A percentile compares a stretch with the other conserved stretches of the same genome.
Conservation (phyloP, 2,888 invertebrate genomes). For the Lepidonotus clava region DNA sequence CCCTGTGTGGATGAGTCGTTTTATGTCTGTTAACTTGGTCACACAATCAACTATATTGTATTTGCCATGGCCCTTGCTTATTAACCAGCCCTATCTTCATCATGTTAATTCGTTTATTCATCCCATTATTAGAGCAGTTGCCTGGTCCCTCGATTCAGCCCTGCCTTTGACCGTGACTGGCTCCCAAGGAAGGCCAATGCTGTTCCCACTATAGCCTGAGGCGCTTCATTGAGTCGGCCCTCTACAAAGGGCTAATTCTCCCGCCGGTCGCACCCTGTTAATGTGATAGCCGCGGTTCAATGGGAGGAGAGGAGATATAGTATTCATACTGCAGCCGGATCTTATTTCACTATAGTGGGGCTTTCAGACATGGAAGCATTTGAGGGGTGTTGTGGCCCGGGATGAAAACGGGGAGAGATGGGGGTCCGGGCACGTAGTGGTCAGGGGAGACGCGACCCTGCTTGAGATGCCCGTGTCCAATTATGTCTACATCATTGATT, state of each 20-base stretch:
- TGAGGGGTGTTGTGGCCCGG: no score
- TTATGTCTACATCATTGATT: background rate
- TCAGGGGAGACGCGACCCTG: no score
- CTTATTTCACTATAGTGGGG: background rate
- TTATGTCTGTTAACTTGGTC: background rate
- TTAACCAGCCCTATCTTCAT: conserved; percentile 14
- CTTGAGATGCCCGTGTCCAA: background rate
- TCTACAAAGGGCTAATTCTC: background rate
- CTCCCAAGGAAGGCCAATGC: background rate
- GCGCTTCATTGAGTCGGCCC: background rate
- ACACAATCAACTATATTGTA: conserved; percentile 8
- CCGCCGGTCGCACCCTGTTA: background rate
- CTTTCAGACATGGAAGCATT: background rate
- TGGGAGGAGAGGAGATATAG: background rate
- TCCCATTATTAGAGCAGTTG: background rate
- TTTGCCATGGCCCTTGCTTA: background rate
- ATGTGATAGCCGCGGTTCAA: background rate
- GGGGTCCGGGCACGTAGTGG: no score
- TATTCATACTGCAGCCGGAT: background rate
- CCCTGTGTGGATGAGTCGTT: background rate
- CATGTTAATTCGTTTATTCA: conserved; percentile 8
- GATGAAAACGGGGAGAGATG: no score
- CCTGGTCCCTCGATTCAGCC: no score
- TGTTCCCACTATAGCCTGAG: background rate
- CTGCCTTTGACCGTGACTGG: background rate